Evolutionary conservation across 2,888 invertebrate species (phyloP).

Genomic region (Crossocerus cetratus): DNA sequence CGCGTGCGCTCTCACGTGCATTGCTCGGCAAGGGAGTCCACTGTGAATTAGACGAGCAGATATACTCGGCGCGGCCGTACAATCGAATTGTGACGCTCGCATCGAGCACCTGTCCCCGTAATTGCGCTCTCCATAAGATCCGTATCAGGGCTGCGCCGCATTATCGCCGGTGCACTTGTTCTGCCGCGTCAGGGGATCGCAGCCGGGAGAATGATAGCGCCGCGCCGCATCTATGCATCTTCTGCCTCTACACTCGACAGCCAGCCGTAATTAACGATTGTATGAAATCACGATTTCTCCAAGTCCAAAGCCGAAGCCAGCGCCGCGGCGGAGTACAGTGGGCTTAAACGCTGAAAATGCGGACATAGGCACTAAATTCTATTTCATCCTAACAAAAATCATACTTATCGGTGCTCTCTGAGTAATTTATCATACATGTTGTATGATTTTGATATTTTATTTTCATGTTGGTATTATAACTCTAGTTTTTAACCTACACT

Average conservation of each 20-base stretch:
- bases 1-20: not conserved
- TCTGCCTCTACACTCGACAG: conserved; percentile 7
- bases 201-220: conserved; percentile 41
- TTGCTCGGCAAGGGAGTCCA: not conserved
- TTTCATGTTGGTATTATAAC: no score
- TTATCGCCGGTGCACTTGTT: conserved; percentile 32
- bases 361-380: no score
- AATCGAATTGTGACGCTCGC: conserved; percentile 62
- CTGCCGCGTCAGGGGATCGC: conserved; percentile 33
- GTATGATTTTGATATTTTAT: no score
- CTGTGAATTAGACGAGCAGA: conserved; percentile 15
- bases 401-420: no score
- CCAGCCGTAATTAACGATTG: conserved; percentile 45
- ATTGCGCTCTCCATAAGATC: conserved; percentile 61
- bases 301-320: not conserved
- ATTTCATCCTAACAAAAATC: no score
- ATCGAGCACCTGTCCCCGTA: conserved; percentile 70
- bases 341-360: no score
- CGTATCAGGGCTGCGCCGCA: conserved; percentile 48
- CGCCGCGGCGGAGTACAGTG: no score
- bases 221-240: conserved; percentile 13
- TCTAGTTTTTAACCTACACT: no score
- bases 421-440: no score
- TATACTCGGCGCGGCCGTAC: conserved; percentile 33
- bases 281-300: conserved; percentile 46